Percentiles rank a stretch among this genome's conserved stretches.
Evolutionary conservation across 2,888 invertebrate genomes (phyloP).

Genomic region (Macrosoma leucophasiata): DNA sequence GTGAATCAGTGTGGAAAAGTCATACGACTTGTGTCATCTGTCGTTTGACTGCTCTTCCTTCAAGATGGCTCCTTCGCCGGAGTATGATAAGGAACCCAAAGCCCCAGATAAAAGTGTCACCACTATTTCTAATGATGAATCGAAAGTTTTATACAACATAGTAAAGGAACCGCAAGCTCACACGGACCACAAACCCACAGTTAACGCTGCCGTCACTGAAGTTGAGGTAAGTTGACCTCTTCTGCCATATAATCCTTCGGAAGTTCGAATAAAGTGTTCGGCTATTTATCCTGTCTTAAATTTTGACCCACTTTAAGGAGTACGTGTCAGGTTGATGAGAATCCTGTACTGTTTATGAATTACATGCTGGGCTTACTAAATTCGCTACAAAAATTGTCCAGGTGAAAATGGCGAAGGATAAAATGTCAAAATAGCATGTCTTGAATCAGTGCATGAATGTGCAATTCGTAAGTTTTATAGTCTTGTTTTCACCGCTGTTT

Average conservation of each 20-base stretch:
- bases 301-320: constrained; percentile 5
- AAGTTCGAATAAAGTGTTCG: constrained; percentile 26
- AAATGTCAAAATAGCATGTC: constrained; percentile 41
- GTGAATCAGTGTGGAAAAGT: constrained; percentile 66
- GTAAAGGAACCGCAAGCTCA: constrained; percentile 56
- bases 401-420: constrained; percentile 51
- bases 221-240: constrained; percentile 63
- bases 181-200: constrained; percentile 55
- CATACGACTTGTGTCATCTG: constrained; percentile 76
- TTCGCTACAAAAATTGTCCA: constrained; percentile 29
- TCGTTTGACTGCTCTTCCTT: constrained; percentile 76
- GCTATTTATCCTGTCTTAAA: constrained; percentile 3
- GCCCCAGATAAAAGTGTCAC: constrained; percentile 80
- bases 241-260: constrained; percentile 45
- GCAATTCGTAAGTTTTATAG: no score
- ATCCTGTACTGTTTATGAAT: no score
- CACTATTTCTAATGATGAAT: constrained; percentile 60
- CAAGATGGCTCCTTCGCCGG: constrained; percentile 87
- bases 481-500: no score
- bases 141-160: constrained; percentile 60
- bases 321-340: no score
- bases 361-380: constrained; percentile 8
- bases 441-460: no score
- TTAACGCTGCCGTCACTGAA: constrained; percentile 48
- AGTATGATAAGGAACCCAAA: constrained; percentile 84